Percentiles rank a stretch among this genome's conserved stretches.
Evolutionary conservation across 2,113 vertebrate species (phyloP).

Genomic region (Rynchops niger): DNA sequence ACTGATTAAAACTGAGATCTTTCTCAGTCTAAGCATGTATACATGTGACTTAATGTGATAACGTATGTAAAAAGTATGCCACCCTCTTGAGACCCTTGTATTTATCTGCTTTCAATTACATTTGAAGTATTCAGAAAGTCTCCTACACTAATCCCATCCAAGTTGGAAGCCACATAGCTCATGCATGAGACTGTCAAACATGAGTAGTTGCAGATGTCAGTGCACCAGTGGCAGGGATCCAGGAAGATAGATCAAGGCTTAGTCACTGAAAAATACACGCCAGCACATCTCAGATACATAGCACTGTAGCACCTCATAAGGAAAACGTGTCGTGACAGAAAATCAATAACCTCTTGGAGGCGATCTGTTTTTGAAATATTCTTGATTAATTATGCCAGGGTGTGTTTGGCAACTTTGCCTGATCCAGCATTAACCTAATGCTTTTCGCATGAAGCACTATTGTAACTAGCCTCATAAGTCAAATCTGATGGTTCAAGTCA

Average conservation of each 20-base stretch:
- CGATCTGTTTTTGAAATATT: slow-evolving; percentile 73
- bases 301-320: slow-evolving; percentile 58
- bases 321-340: slow-evolving; percentile 71
- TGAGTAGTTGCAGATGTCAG: slow-evolving; percentile 82
- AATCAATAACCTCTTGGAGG: slow-evolving; percentile 77
- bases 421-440: slow-evolving; percentile 77
- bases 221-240: slow-evolving; percentile 69
- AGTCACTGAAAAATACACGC: slow-evolving; percentile 71
- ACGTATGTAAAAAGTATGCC: slow-evolving; percentile 47
- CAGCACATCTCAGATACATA: slow-evolving; percentile 65
- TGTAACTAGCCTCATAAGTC: slow-evolving; percentile 72
- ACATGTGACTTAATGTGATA: background rate
- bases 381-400: slow-evolving; percentile 78
- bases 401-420: slow-evolving; percentile 66
- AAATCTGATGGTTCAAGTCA: slow-evolving; percentile 71
- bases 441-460: slow-evolving; percentile 76
- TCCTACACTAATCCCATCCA: slow-evolving; percentile 73
- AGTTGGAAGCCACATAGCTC: slow-evolving; percentile 74
- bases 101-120: slow-evolving; percentile 77
- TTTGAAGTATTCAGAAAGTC: slow-evolving; percentile 61
- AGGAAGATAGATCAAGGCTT: slow-evolving; percentile 76
- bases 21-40: slow-evolving; percentile 5
- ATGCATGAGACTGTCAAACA: slow-evolving; percentile 75
- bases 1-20: slow-evolving; percentile 21
- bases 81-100: slow-evolving; percentile 47